Conservation (phyloP, 2,797 vertebrate species). For the Phylloscopus collybita region DNA sequence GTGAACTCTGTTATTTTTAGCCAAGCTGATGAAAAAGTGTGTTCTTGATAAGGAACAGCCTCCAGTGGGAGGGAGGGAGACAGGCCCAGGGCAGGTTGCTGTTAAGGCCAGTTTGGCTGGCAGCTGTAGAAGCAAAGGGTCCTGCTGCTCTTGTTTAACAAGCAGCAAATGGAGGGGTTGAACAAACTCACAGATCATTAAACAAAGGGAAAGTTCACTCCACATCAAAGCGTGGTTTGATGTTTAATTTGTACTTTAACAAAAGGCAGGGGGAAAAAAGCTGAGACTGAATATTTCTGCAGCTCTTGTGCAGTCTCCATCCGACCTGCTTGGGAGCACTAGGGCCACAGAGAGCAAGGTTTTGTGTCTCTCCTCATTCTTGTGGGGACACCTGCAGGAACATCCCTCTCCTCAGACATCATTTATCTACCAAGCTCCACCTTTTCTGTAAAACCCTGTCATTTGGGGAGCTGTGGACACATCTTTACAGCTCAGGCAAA, state of each 20-base stretch:
- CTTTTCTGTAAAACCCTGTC: background rate
- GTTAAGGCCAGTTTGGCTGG: constrained; percentile 25
- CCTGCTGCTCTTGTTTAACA: constrained; percentile 19
- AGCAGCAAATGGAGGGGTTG: background rate
- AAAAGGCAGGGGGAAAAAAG: background rate
- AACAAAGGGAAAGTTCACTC: constrained; percentile 14
- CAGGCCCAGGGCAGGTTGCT: background rate
- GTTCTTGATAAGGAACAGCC: constrained; percentile 29
- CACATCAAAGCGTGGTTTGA: background rate
- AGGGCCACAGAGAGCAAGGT: background rate
- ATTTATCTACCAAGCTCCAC: background rate
- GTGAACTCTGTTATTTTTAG: constrained; percentile 26
- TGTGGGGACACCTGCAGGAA: background rate
- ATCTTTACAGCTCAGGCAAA: background rate
- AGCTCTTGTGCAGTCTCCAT: background rate
- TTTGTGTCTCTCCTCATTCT: background rate
- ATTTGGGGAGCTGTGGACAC: background rate
- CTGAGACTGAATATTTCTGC: background rate
- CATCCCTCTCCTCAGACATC: background rate
- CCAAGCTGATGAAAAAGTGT: constrained; percentile 19
- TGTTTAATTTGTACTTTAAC: background rate
- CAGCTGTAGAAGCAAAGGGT: constrained; percentile 14
- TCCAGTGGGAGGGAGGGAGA: background rate
- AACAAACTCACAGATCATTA: constrained; percentile 25
- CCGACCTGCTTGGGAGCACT: background rate